Evolutionary conservation across 2,113 vertebrate genomes (phyloP), one percentile per base, ranked within the genome.

Genomic region (Procapra przewalskii): DNA sequence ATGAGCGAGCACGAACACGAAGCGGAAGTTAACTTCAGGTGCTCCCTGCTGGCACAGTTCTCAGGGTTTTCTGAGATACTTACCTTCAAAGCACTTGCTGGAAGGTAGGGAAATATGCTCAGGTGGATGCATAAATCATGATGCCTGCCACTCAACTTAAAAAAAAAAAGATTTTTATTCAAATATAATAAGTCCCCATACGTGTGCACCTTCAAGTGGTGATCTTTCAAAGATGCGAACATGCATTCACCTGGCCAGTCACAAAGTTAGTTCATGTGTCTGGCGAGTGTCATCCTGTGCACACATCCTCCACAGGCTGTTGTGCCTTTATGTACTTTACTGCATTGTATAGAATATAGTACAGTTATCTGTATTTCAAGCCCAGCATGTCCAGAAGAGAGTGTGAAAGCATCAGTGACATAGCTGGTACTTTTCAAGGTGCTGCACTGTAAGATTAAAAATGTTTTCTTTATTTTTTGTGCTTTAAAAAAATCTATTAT

Each of bases 231-330:
- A 40, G 23, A 43, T 14, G 23, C 0, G 2, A 77, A 43, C 40
- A 14, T 77, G 40, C 23, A 7, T 43, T 77, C 71, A 11, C 71
- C 25, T 2, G 23, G 6, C 71, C 23, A 77, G 1, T 77, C 71
- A 43, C 23, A 77, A 43, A 27, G 71, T 27, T 77, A 43, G 11
- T 43, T 40, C 71, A 27, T 43, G 36, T 15, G 71, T 77, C 40
- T 77, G 71, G 23, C 0, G 0, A 43, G 7, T 3, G 0, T 15
- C 40, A 77, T 77, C 40, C 71, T 77, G 40, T 15, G 23, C 3
- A 6, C 10, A 7, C 1, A 27, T 27, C 71, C 40, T 14, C 40
- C 25, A 15, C 71, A 77, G 23, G 23, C 1, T 13, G 23, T 27
- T 77, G 40, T 7, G 23, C 23, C 13, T 27, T 14, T 43, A 7